These are phyloP conservation scores for Eilema griseolum DNA, from an alignment of 2,888 invertebrate species.

Conservation along the genomic window DNA sequence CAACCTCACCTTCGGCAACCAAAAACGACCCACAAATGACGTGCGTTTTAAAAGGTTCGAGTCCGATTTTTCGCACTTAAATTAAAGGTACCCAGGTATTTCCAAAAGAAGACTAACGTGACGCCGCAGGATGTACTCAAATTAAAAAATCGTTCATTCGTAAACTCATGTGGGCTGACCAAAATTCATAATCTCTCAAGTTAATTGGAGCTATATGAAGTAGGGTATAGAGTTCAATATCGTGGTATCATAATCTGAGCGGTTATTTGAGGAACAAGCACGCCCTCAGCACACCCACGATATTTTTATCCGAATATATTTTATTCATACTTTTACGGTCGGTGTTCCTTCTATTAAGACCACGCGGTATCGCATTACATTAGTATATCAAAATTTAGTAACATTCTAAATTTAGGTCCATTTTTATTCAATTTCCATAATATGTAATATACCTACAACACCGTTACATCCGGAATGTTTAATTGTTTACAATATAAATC, in stretches of 20 bases:
- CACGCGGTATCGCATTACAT: slow-evolving; percentile 2
- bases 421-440: background rate
- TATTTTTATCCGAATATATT: slow-evolving; percentile 4
- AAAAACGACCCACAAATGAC: too few species aligned
- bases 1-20: too few species aligned
- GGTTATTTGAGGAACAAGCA: background rate
- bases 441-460: too few species aligned
- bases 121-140: too few species aligned
- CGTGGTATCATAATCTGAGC: background rate
- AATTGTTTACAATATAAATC: too few species aligned
- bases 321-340: slow-evolving; percentile 4
- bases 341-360: slow-evolving; percentile 5
- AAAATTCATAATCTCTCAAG: background rate
- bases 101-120: background rate
- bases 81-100: background rate
- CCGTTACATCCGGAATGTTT: background rate
- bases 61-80: too few species aligned
- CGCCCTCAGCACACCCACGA: background rate
- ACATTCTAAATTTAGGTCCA: background rate
- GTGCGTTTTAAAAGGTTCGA: too few species aligned
- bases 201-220: background rate
- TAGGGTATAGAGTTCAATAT: background rate
- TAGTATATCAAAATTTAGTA: background rate
- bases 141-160: background rate
- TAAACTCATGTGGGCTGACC: background rate